A percentile compares a stretch with the other conserved stretches of the same genome.
Evolutionary conservation across 2,888 invertebrate genomes (phyloP).

Genomic region (Gortyna flavago): DNA sequence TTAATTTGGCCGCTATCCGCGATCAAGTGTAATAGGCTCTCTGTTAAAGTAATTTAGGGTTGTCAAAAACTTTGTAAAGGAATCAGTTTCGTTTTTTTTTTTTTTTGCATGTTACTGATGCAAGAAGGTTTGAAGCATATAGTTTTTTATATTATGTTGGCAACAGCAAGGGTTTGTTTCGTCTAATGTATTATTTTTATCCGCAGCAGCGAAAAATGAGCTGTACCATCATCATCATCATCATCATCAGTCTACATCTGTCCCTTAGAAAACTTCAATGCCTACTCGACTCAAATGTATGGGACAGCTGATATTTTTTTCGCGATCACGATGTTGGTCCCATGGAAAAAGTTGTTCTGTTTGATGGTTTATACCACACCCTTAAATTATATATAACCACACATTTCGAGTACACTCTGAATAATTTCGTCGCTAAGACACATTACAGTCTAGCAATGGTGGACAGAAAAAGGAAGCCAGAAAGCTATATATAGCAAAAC

Average conservation of each 20-base stretch:
- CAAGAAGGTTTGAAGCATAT: neutral
- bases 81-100: neutral
- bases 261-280: neutral
- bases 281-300: neutral
- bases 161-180: neutral
- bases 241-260: too few species aligned
- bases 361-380: neutral
- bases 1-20: conserved; percentile 52
- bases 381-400: neutral
- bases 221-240: neutral
- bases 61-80: conserved; percentile 9
- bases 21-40: conserved; percentile 54
- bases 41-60: conserved; percentile 48
- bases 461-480: neutral
- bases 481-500: neutral
- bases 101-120: neutral
- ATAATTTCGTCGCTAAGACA: neutral
- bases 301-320: neutral
- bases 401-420: neutral
- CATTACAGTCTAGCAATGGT: neutral
- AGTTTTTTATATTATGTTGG: neutral
- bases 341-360: neutral
- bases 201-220: neutral
- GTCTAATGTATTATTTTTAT: neutral
- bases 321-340: neutral